Conservation (phyloP, 1,140 invertebrate genomes). For the Mesaphorura yosii region DNA sequence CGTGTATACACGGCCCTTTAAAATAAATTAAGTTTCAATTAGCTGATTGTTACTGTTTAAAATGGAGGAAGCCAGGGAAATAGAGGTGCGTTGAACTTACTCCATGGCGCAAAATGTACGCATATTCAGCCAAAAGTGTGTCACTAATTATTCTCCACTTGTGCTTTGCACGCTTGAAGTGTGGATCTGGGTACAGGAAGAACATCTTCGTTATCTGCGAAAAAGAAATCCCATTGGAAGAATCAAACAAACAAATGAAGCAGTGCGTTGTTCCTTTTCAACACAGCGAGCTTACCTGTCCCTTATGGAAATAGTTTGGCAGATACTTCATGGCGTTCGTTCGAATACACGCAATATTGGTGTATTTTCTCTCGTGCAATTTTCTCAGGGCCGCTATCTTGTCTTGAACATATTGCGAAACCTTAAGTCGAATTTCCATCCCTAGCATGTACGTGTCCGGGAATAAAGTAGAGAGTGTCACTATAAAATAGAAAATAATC, state of each 20-base stretch:
- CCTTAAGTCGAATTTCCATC: conserved; percentile 96
- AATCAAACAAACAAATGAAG: background rate
- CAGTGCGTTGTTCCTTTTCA: background rate
- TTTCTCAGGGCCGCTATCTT: conserved; percentile 74
- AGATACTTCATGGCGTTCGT: conserved; percentile 99
- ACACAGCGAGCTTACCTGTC: conserved; percentile 51
- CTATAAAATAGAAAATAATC: conserved; percentile 44
- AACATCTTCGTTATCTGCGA: conserved; percentile 94
- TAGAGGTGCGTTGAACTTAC: conserved; percentile 43
- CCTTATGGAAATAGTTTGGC: conserved; percentile 92
- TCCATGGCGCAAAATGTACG: conserved; percentile 73
- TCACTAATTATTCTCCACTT: conserved; percentile 98
- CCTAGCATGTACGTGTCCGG: conserved; percentile 82
- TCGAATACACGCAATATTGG: conserved; percentile 90
- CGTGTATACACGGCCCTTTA: conserved; percentile 83
- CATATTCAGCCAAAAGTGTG: conserved; percentile 87
- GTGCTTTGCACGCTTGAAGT: conserved; percentile 98
- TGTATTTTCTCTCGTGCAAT: conserved; percentile 62
- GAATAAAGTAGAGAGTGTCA: conserved; percentile 80
- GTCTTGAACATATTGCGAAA: conserved; percentile 95
- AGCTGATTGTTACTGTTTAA: background rate
- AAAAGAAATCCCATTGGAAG: conserved; percentile 21
- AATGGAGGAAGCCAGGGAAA: conserved; percentile 2
- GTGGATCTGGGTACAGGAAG: conserved; percentile 98
- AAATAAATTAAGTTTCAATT: conserved; percentile 17